These are phyloP conservation scores for Sarcophaga subvicina DNA, from an alignment of 2,888 invertebrate genomes.

Conservation along the genomic window DNA sequence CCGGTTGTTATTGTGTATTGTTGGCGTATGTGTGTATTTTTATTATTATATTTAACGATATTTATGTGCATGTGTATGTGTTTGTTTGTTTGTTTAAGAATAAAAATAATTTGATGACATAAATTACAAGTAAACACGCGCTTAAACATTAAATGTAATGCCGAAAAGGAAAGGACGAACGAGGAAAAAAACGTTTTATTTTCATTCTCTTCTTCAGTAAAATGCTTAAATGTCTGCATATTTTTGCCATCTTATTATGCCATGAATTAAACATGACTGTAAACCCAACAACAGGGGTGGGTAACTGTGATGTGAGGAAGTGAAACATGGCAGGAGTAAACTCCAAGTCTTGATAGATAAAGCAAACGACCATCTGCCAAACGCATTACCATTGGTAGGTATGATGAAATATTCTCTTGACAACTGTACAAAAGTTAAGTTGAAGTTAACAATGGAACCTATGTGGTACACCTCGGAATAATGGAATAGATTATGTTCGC, in stretches of 20 bases:
- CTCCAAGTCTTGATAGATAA: too few species aligned
- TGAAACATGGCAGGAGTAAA: too few species aligned
- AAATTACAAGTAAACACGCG: slow-evolving; percentile 42
- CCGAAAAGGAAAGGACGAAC: too few species aligned
- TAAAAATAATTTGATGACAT: slow-evolving; percentile 48
- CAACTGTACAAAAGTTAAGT: too few species aligned
- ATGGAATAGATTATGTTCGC: too few species aligned
- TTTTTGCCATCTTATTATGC: slow-evolving; percentile 24
- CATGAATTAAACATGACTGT: slow-evolving; percentile 27
- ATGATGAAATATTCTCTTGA: too few species aligned
- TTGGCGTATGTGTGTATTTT: not conserved
- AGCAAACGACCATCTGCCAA: too few species aligned
- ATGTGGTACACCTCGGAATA: too few species aligned
- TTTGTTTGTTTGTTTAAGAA: slow-evolving; percentile 41
- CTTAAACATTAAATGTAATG: slow-evolving; percentile 8
- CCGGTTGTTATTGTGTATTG: slow-evolving; percentile 1
- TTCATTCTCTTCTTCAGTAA: not conserved
- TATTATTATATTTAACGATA: not conserved
- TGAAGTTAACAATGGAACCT: too few species aligned
- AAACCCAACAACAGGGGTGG: not conserved
- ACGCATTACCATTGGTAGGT: too few species aligned
- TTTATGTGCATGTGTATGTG: not conserved
- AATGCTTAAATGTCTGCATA: not conserved
- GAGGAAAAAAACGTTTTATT: slow-evolving; percentile 13
- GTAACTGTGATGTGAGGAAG: too few species aligned